phyloP scores from a whole-genome alignment of 1,140 invertebrate species.

The Magallana angulata region DNA sequence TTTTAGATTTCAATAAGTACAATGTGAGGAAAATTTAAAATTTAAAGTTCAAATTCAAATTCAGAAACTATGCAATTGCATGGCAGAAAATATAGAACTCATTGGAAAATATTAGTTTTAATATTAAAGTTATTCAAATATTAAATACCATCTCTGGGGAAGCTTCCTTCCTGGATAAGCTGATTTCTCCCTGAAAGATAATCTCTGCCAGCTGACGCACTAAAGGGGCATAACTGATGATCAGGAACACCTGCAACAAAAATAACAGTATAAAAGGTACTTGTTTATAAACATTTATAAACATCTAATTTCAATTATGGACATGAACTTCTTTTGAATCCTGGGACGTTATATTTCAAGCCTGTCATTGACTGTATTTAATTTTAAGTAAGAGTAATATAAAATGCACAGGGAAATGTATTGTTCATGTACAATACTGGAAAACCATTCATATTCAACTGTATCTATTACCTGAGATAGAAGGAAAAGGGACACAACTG shows the following conservation, averaged over 20 bases:
- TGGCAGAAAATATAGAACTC: no score
- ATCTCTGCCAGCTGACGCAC: slow-evolving; percentile 93
- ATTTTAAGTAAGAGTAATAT: no score
- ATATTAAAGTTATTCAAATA: no score
- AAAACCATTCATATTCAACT: background rate
- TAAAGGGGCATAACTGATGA: slow-evolving; percentile 92
- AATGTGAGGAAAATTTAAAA: no score
- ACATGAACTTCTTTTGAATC: background rate
- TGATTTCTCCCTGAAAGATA: slow-evolving; percentile 83
- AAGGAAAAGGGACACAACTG: slow-evolving; percentile 93
- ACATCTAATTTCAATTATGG: background rate
- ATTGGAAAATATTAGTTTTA: no score
- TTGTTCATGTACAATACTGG: no score
- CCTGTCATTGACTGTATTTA: no score
- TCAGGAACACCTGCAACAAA: slow-evolving; percentile 88
- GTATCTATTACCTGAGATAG: slow-evolving; percentile 87
- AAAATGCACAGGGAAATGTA: no score
- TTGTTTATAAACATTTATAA: background rate
- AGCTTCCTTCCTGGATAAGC: slow-evolving; percentile 61
- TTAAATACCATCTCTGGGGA: slow-evolving; percentile 72
- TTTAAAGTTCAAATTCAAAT: no score
- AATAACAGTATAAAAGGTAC: background rate
- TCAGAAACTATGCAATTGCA: no score
- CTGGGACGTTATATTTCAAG: no score
- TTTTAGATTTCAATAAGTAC: no score